Percentiles rank a stretch among this genome's conserved stretches.
phyloP scores from a whole-genome alignment of 1,140 invertebrate species.

The Propsilocerus akamusi region DNA sequence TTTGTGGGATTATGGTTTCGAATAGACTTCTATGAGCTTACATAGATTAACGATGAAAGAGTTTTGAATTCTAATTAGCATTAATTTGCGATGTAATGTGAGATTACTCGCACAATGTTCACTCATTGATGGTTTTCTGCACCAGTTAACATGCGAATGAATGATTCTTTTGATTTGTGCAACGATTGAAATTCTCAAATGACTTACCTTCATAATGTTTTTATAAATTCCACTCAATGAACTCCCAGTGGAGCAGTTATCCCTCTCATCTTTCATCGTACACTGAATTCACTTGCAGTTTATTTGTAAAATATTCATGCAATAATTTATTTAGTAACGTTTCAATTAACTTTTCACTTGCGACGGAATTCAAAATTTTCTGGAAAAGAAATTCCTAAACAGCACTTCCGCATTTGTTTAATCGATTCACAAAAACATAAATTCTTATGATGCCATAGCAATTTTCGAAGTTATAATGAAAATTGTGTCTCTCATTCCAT shows the following conservation, averaged over 20 bases:
- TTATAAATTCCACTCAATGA: constrained; percentile 5
- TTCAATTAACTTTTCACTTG: background rate
- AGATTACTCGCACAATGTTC: no score
- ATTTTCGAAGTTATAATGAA: background rate
- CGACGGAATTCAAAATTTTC: background rate
- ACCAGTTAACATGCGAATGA: no score
- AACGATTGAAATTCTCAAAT: no score
- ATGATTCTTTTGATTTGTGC: no score
- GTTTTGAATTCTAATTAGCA: no score
- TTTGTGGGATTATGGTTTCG: no score
- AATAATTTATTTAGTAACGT: background rate
- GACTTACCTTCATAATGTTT: constrained; percentile 3
- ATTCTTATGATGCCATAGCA: background rate
- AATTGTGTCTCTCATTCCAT: background rate
- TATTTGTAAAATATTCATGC: background rate
- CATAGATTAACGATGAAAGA: no score
- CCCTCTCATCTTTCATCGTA: background rate
- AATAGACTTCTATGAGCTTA: no score
- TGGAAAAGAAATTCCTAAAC: background rate
- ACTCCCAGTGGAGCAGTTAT: background rate
- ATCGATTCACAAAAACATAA: background rate
- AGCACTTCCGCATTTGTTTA: background rate
- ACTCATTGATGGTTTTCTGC: no score
- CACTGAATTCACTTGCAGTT: background rate
- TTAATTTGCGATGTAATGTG: no score